Evolutionary conservation across 2,797 vertebrate genomes (phyloP).

Genomic region (Typhlichthys subterraneus): DNA sequence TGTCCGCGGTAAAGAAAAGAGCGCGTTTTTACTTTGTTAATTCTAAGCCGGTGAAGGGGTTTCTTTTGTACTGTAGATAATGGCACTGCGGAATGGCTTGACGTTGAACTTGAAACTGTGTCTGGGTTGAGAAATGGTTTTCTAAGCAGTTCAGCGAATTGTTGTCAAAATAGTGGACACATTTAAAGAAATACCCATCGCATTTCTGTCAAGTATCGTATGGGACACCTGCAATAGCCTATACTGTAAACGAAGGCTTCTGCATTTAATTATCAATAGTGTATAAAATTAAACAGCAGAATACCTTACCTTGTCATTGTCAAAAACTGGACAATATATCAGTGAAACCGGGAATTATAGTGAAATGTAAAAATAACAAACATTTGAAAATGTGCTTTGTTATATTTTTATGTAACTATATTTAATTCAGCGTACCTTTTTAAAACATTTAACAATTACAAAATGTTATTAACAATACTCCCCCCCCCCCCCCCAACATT

Average conservation of each 20-base stretch:
- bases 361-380: no score
- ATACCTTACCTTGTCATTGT: background rate
- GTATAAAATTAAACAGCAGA: background rate
- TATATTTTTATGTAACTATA: no score
- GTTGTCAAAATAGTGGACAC: background rate
- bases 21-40: constrained; percentile 19
- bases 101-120: constrained; percentile 8
- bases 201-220: constrained; percentile 8
- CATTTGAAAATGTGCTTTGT: no score
- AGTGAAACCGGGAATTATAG: no score
- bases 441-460: no score
- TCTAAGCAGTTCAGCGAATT: background rate
- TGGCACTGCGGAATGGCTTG: accelerated
- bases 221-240: background rate
- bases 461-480: no score
- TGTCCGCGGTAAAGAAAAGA: constrained; percentile 28
- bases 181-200: constrained; percentile 6
- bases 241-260: no score
- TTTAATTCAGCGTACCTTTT: no score
- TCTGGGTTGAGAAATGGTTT: background rate
- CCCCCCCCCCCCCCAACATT: no score
- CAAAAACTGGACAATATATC: background rate
- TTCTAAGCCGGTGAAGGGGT: constrained; percentile 21
- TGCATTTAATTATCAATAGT: no score
- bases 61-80: background rate